A percentile compares a stretch with the other conserved stretches of the same genome.
Evolutionary conservation across 1,140 invertebrate genomes (phyloP).

Genomic region (Bactericera cockerelli): DNA sequence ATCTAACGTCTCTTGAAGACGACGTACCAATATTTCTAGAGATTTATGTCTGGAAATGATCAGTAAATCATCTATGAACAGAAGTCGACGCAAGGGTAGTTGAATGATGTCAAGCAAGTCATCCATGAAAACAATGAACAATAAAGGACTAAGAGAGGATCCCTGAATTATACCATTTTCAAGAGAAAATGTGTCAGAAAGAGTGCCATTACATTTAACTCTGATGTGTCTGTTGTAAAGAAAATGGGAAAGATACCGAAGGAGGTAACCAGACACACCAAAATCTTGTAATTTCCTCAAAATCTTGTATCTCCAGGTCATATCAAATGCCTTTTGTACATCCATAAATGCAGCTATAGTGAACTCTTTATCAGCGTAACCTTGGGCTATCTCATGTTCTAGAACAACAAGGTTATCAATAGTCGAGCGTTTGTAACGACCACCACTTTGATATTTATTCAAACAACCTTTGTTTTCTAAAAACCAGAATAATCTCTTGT

Average conservation of each 20-base stretch:
- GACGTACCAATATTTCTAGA: not conserved
- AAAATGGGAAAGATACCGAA: not conserved
- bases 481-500: not conserved
- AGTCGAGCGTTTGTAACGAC: slow-evolving; percentile 3
- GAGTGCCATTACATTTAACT: not conserved
- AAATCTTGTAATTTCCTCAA: not conserved
- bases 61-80: slow-evolving; percentile 9
- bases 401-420: not conserved
- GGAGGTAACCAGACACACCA: not conserved
- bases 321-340: slow-evolving; percentile 9
- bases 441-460: not conserved
- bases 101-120: not conserved
- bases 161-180: slow-evolving; percentile 13
- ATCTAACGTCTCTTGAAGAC: not conserved
- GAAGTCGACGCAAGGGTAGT: not conserved
- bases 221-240: slow-evolving; percentile 5
- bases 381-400: not conserved
- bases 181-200: not conserved
- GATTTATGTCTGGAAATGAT: not conserved
- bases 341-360: not conserved
- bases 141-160: slow-evolving; percentile 4
- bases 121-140: slow-evolving; percentile 3
- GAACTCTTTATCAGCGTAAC: not conserved
- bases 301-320: not conserved
- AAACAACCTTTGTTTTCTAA: not conserved